Evolutionary conservation across 2,888 invertebrate genomes (phyloP).

Genomic region (Elaeidobius kamerunicus): DNA sequence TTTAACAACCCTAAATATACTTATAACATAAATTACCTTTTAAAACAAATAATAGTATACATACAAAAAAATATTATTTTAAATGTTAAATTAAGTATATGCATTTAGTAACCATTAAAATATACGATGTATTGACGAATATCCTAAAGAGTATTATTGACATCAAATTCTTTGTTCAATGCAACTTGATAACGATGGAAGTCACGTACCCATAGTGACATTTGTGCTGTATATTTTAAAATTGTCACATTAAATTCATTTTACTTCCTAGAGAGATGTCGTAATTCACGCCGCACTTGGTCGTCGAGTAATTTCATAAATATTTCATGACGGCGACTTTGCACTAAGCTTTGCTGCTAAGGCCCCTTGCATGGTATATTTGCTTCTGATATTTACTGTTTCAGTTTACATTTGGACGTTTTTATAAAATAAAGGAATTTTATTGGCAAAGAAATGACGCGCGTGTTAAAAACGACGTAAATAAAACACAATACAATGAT

Average conservation of each 20-base stretch:
- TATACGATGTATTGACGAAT: too few species aligned
- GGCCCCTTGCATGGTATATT: conserved; percentile 2
- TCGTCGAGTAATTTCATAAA: conserved; percentile 28
- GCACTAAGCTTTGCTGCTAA: conserved; percentile 4
- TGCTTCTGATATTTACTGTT: conserved; percentile 13
- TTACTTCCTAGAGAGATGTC: conserved; percentile 19
- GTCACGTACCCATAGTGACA: conserved; percentile 24
- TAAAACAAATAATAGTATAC: too few species aligned
- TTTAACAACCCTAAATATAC: too few species aligned
- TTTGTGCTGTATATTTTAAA: conserved; percentile 27
- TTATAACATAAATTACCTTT: too few species aligned
- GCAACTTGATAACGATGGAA: too few species aligned
- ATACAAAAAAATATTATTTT: too few species aligned
- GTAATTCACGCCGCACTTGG: conserved; percentile 27
- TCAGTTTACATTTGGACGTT: conserved; percentile 5
- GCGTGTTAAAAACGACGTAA: too few species aligned
- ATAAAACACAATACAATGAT: too few species aligned
- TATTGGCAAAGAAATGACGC: too few species aligned
- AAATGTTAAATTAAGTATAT: too few species aligned
- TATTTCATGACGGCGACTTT: conserved; percentile 26
- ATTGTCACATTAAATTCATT: conserved; percentile 29
- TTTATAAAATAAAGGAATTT: not conserved
- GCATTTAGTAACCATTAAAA: too few species aligned
- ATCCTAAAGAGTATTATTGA: too few species aligned
- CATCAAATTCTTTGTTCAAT: conserved; percentile 2